phyloP scores from a whole-genome alignment of 2,113 vertebrate species.

The Fregata magnificens region DNA sequence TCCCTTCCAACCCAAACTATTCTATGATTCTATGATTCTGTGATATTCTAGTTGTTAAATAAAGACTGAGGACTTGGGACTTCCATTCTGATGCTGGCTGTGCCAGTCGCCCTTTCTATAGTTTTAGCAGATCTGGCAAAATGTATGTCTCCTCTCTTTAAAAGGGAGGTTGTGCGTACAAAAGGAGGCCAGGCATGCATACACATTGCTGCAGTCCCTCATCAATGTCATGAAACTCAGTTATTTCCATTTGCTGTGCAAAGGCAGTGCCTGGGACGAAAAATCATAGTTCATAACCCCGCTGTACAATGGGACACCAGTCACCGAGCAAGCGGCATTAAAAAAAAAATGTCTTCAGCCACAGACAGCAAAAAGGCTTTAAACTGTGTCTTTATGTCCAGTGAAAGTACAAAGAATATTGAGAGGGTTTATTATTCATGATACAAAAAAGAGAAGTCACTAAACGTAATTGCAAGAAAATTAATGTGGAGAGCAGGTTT shows the following conservation, averaged over 20 bases:
- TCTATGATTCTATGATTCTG: neutral
- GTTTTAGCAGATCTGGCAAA: neutral
- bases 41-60: neutral
- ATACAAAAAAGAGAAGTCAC: neutral
- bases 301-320: neutral
- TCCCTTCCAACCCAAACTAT: neutral
- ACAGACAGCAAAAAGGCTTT: neutral
- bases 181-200: neutral
- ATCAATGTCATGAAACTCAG: neutral
- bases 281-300: neutral
- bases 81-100: neutral
- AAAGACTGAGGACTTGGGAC: neutral
- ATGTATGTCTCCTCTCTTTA: neutral
- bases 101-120: neutral
- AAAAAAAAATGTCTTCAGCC: neutral
- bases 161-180: neutral
- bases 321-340: neutral
- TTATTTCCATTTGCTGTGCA: neutral
- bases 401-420: neutral
- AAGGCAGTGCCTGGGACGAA: neutral
- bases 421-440: neutral
- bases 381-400: neutral
- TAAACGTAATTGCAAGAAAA: neutral
- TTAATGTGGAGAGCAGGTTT: neutral
- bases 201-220: neutral